These are phyloP conservation scores for Amphipyra berbera DNA, from an alignment of 2,888 invertebrate species.

Conservation along the genomic window DNA sequence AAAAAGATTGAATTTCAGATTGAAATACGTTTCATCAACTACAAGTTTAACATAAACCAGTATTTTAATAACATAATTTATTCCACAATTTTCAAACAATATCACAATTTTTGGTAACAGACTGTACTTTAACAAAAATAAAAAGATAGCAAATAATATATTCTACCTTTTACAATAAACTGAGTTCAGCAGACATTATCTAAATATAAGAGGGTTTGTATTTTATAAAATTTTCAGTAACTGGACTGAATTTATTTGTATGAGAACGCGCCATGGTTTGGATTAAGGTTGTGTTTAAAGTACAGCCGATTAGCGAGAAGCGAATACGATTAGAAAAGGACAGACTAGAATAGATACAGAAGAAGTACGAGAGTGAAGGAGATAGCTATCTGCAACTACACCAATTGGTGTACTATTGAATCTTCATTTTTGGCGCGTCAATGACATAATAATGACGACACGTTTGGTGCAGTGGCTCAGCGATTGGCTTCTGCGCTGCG, in stretches of 20 bases:
- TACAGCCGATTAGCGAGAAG: constrained; percentile 1
- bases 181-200: constrained; percentile 32
- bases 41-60: too few relatives aligned
- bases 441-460: too few relatives aligned
- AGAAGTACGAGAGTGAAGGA: too few relatives aligned
- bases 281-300: constrained; percentile 5
- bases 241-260: constrained; percentile 39
- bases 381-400: too few relatives aligned
- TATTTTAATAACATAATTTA: not conserved
- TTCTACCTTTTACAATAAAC: constrained; percentile 44
- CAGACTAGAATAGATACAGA: not conserved
- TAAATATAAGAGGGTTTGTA: constrained; percentile 40
- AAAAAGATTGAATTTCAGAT: too few relatives aligned
- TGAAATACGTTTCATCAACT: too few relatives aligned
- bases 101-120: constrained; percentile 5
- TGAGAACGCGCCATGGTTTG: constrained; percentile 16
- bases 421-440: too few relatives aligned
- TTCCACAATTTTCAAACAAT: not conserved
- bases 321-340: not conserved
- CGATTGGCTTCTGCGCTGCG: too few relatives aligned
- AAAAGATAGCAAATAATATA: constrained; percentile 37
- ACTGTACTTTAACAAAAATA: constrained; percentile 30
- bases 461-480: too few relatives aligned
- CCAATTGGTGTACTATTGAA: too few relatives aligned
- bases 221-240: constrained; percentile 30